These are phyloP conservation scores for Microcaecilia unicolor DNA, from an alignment of 2,797 vertebrate species.

Conservation along the genomic window DNA sequence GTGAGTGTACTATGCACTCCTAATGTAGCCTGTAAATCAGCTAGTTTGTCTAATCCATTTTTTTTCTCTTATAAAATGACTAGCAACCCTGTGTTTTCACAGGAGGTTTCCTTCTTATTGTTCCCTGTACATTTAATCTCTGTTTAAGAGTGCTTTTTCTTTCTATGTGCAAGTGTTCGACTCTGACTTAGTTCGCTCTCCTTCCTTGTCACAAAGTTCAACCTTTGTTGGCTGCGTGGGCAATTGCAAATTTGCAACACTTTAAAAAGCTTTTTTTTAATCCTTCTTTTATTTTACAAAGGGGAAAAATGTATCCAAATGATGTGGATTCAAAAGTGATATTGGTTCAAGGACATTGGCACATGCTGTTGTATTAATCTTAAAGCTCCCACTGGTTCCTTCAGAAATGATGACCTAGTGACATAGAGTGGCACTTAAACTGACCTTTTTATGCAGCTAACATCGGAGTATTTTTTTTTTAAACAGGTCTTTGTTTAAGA, in stretches of 20 bases:
- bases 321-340: slow-evolving; percentile 17
- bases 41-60: slow-evolving; percentile 20
- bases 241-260: slow-evolving; percentile 12
- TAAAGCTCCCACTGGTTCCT: no score
- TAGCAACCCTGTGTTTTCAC: slow-evolving; percentile 11
- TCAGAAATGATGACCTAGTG: no score
- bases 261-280: slow-evolving; percentile 23
- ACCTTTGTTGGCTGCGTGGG: slow-evolving; percentile 23
- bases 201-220: slow-evolving; percentile 27
- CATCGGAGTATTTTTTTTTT: background rate
- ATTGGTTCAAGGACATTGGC: slow-evolving; percentile 20
- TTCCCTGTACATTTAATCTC: slow-evolving; percentile 23
- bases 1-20: slow-evolving; percentile 4
- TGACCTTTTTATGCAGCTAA: background rate
- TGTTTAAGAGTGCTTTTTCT: slow-evolving; percentile 3
- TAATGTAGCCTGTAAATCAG: slow-evolving; percentile 7
- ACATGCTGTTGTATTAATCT: background rate
- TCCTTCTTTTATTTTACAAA: slow-evolving; percentile 23
- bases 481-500: background rate
- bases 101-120: slow-evolving; percentile 22
- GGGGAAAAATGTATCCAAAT: slow-evolving; percentile 18
- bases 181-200: slow-evolving; percentile 22
- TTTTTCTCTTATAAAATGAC: slow-evolving; percentile 20
- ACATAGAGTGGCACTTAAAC: no score
- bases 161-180: slow-evolving; percentile 28